Evolutionary conservation across 1,140 invertebrate genomes (phyloP), one percentile per base, ranked within the genome.

Genomic region (Danaus melanippus): DNA sequence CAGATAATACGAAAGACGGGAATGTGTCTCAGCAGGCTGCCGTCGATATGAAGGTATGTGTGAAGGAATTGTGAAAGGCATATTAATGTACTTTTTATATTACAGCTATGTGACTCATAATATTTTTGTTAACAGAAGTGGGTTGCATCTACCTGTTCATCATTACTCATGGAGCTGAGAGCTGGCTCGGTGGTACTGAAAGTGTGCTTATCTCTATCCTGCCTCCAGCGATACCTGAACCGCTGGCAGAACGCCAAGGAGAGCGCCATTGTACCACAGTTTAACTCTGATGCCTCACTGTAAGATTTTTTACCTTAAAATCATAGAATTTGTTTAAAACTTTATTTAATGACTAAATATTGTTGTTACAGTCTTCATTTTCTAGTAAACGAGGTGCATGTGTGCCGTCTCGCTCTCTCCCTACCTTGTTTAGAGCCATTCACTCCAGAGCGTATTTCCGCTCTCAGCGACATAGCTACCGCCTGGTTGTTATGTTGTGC

Each of bases 341-440:
- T 32, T 32, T 32, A 7, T 32, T 32, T 32, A 32, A 32, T 32
- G 21, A 32, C 21, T 7, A 32, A 32, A 32, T 7, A 32, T 6
- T 15, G 1, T 47, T 21, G 15, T 51, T 72, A 54, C 89, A 96
- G 93, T 66, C 89, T 94, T 48, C 92, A 94, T 67, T 90, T 91
- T 54, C 87, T 96, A 39, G 90, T 95, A 15, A 92, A 93, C 61
- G 96, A 98, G 73, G 92, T 97, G 44, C 92, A 92, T 46, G 92
- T 97, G 46, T 92, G 96, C 42, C 93, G 92, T 70, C 92, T 92
- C 63, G 94, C 95, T 1, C 89, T 97, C 55, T 93, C 93, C 10
- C 80, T 98, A 53, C 96, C 95, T 1, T 91, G 96, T 53, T 78
- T 97, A 17, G 96, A 98, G 81, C 96, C 96, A 0, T 87, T 98